Base-by-base conservation (phyloP, 2,113 vertebrate species). In the Odocoileus hemionus region DNA sequence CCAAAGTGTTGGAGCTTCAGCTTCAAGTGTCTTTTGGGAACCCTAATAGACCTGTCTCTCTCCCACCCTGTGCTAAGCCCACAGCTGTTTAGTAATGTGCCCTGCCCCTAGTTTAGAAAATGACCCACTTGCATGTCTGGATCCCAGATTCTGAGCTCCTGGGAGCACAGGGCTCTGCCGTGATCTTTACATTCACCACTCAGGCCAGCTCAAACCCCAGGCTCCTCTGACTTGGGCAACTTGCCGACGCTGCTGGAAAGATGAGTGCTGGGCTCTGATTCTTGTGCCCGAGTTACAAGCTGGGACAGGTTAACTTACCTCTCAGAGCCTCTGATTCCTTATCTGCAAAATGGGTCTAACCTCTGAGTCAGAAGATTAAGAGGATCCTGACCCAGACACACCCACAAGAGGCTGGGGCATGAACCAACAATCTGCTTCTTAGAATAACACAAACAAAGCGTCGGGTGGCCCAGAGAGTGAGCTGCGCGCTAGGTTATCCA, bases 301-400 rank as follows among this genome's bases (percentile, higher is more conserved):
- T 12, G 39, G n/a, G 39, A 26, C 82, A 26, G 16, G 9, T 45
- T 12, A 1, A 15, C 17, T 78, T 28, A 25, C 78, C 79, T 70
- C 89, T n/a, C 19, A 1, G 57, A 84, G 92, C 25, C 67, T 94
- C 64, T 54, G 58, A 61, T 52, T 60, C 43, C 89, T 89, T 47
- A 80, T 89, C 78, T 89, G 92, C 45, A 85, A 67, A 96, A 96
- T 74, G 92, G 92, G 85, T 11, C 60, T 83, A 19, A 28, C 33
- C 54, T 79, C 58, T 80, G 79, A 85, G 30, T 96, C 88, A 78
- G 89, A 89, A 47, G 87, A 7, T 21, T 3, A 6, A 36, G 70
- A 60, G 5, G n/a, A 17, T 9, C 58, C 39, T 1, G 26, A 91
- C 52, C 17, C 21, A 7, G 47, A 25, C 55, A 43, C 76, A 5